Evolutionary conservation across 2,888 invertebrate species (phyloP).

Genomic region (Scaptomyza polygonia): DNA sequence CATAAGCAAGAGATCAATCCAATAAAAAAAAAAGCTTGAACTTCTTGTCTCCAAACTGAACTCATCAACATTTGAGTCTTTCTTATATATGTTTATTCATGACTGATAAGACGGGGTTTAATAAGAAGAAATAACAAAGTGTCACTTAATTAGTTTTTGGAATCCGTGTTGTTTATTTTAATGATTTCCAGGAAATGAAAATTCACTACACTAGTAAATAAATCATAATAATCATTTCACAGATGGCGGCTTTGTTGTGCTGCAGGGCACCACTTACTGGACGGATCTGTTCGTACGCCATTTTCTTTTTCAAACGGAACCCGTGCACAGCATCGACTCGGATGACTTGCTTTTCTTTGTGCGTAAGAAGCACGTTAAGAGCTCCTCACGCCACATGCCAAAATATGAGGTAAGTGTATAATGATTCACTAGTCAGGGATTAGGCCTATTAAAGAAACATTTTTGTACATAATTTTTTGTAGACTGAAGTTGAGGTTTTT

Average conservation of each 20-base stretch:
- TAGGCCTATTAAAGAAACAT: neutral
- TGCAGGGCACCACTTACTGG: conserved; percentile 97
- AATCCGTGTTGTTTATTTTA: too few relatives aligned
- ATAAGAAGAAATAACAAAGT: too few relatives aligned
- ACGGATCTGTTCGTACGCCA: conserved; percentile 97
- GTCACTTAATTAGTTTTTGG: too few relatives aligned
- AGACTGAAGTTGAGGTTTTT: conserved; percentile 98
- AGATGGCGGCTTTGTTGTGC: conserved; percentile 96
- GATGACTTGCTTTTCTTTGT: conserved; percentile 98
- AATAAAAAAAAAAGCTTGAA: neutral
- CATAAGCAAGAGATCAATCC: neutral
- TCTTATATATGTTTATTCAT: neutral
- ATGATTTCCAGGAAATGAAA: too few relatives aligned
- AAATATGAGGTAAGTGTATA: conserved; percentile 90
- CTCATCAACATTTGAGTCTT: neutral
- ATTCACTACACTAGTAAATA: neutral
- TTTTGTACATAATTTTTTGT: conserved; percentile 41
- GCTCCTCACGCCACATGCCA: conserved; percentile 93
- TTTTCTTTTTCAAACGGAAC: conserved; percentile 95
- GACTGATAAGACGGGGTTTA: neutral
- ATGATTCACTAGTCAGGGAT: neutral
- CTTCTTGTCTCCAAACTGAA: neutral
- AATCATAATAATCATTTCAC: conserved; percentile 77
- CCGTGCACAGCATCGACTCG: conserved; percentile 90
- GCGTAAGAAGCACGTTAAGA: conserved; percentile 95